These are phyloP conservation scores for Cynopterus sphinx DNA, from an alignment of 2,797 vertebrate species.

Conservation along the genomic window DNA sequence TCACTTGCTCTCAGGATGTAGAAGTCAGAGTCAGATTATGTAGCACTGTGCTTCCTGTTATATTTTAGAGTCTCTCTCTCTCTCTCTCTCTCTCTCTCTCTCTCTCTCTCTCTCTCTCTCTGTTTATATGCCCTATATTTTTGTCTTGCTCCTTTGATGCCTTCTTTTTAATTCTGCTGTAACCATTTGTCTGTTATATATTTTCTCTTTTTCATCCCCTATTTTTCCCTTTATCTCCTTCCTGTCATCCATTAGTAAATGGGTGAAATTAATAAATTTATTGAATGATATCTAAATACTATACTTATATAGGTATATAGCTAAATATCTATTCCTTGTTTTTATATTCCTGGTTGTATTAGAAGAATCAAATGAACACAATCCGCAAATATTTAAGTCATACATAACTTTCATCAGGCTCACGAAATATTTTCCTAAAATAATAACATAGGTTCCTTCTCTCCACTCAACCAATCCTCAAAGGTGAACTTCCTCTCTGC, in stretches of 20 bases:
- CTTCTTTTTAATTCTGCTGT: not conserved
- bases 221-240: not conserved
- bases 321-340: not conserved
- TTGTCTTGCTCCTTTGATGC: not conserved
- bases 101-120: not conserved
- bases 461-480: not conserved
- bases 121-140: not conserved
- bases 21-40: not conserved
- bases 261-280: not conserved
- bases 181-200: not conserved
- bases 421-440: not conserved
- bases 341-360: not conserved
- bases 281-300: not conserved
- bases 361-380: not conserved
- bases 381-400: not conserved
- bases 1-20: not conserved
- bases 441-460: not conserved
- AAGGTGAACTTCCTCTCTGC: slow-evolving; percentile 30
- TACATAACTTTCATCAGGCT: not conserved
- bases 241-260: not conserved
- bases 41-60: not conserved
- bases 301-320: not conserved
- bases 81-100: not conserved
- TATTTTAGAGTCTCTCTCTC: not conserved
- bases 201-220: not conserved